Evolutionary conservation across 2,113 vertebrate species (phyloP).

Genomic region (Diglossa brunneiventris): DNA sequence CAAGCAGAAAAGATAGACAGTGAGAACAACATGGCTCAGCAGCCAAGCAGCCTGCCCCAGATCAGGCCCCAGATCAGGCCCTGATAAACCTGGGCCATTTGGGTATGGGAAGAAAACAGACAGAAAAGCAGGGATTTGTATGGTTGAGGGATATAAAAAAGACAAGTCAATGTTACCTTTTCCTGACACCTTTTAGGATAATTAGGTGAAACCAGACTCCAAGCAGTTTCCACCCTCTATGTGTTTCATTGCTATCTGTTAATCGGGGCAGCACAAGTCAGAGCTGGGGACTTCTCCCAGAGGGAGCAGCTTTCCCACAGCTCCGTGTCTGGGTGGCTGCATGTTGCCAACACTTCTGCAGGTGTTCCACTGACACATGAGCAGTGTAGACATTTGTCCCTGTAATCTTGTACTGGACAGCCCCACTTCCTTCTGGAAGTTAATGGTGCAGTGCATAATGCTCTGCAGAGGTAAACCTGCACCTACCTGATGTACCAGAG

Average conservation of each 20-base stretch:
- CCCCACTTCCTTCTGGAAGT: background rate
- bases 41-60: background rate
- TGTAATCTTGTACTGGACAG: background rate
- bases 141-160: background rate
- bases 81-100: background rate
- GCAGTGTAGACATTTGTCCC: background rate
- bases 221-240: background rate
- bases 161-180: background rate
- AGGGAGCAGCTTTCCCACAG: background rate
- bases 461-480: background rate
- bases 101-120: background rate
- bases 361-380: rapidly evolving
- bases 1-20: background rate
- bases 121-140: background rate
- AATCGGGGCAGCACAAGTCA: background rate
- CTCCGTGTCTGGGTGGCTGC: rapidly evolving
- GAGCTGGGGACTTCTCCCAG: background rate
- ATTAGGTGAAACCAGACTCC: background rate
- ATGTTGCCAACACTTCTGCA: background rate
- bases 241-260: background rate
- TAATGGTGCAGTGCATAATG: background rate
- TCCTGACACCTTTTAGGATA: background rate
- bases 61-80: background rate
- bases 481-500: background rate
- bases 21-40: background rate